Evolutionary conservation across 2,888 invertebrate species (phyloP).

Genomic region (Erebia palarica): DNA sequence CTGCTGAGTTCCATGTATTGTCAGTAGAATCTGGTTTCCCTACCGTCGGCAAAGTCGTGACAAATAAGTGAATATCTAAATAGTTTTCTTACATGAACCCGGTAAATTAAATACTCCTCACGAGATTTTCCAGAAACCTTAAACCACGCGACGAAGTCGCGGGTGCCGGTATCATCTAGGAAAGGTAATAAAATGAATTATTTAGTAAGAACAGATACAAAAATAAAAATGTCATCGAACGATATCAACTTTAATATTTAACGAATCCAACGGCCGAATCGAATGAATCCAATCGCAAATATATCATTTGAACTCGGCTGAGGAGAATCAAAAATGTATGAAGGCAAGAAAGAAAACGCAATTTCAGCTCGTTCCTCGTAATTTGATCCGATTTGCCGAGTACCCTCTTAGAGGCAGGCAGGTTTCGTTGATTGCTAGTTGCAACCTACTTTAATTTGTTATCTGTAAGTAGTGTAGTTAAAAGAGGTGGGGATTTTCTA

Average conservation of each 20-base stretch:
- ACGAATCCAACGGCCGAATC: slow-evolving; percentile 11
- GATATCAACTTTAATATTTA: slow-evolving; percentile 13
- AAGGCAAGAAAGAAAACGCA: slow-evolving; percentile 18
- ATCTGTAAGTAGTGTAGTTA: background rate
- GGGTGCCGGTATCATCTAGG: too few relatives aligned
- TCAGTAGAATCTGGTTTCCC: too few relatives aligned
- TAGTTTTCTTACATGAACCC: too few relatives aligned
- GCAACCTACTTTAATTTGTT: slow-evolving; percentile 10
- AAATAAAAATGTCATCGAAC: background rate
- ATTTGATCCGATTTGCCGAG: slow-evolving; percentile 17
- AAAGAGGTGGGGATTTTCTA: too few relatives aligned
- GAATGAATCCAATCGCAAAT: slow-evolving; percentile 16
- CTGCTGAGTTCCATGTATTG: too few relatives aligned
- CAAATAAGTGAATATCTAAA: too few relatives aligned
- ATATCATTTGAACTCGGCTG: background rate
- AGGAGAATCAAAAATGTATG: slow-evolving; percentile 22
- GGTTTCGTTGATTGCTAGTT: slow-evolving; percentile 13
- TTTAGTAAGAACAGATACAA: background rate
- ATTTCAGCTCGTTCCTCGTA: slow-evolving; percentile 17
- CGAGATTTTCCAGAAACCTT: too few relatives aligned
- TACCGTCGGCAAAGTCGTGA: too few relatives aligned
- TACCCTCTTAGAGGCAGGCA: slow-evolving; percentile 12
- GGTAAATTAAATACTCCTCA: too few relatives aligned
- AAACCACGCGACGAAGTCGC: too few relatives aligned
- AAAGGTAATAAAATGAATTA: background rate